A percentile compares a stretch with the other conserved stretches of the same genome.
These are phyloP conservation scores for Podargus strigoides DNA, from an alignment of 2,797 vertebrate genomes.

Conservation along the genomic window DNA sequence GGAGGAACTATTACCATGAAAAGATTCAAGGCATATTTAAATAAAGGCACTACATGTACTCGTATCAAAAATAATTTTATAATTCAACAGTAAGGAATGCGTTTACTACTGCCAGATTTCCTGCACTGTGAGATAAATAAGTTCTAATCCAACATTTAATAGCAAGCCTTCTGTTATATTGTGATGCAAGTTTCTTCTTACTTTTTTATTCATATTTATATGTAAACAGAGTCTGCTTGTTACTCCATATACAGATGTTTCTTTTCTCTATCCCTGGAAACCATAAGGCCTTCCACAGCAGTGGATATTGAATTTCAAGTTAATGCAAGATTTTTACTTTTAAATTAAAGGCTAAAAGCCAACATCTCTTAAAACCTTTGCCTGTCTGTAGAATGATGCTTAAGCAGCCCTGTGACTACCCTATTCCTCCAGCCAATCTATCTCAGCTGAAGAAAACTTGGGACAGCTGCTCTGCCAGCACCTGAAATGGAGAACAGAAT, in stretches of 20 bases:
- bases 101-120: not conserved
- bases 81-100: not conserved
- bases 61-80: not conserved
- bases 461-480: not conserved
- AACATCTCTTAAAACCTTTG: not conserved
- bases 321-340: not conserved
- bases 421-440: not conserved
- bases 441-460: not conserved
- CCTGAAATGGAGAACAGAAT: not conserved
- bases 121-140: not conserved
- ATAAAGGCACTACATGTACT: not conserved
- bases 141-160: constrained; percentile 1
- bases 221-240: constrained; percentile 28
- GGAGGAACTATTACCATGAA: not conserved
- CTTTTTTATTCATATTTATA: not conserved
- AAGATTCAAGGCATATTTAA: not conserved
- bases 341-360: not conserved
- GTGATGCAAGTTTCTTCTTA: not conserved
- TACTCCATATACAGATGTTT: constrained; percentile 17
- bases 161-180: not conserved
- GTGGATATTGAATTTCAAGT: not conserved
- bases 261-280: not conserved
- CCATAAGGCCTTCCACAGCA: not conserved
- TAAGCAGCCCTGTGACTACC: not conserved
- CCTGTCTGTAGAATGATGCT: not conserved